Base-by-base conservation (phyloP, 2,113 vertebrate species). In the Antennarius striatus region DNA sequence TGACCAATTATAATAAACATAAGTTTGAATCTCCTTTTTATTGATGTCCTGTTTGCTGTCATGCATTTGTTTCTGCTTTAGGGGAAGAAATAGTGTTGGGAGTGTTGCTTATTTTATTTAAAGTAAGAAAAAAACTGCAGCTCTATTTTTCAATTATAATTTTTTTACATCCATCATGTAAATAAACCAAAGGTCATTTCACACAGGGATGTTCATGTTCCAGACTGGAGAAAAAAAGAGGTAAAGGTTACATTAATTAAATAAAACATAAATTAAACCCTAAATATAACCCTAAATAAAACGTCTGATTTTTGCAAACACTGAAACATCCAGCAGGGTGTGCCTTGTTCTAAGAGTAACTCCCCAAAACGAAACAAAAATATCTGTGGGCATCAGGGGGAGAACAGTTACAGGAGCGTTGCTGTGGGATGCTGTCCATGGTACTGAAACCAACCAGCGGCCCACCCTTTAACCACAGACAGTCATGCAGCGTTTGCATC, bases 401-500 rank as follows among this genome's bases (percentile, higher is more conserved):
- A 70, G 62, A 53, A 72, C 53, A n/a, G n/a, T n/a, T n/a, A n/a
- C n/a, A 79, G 59, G 64, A 73, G 68, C n/a, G 14, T 69, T 70
- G 60, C 66, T 53, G 76, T 12, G 64, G 32, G 87, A 61, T 80
- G 88, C 93, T 93, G 90, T 93, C 93, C 91, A 14, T 87, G 92
- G 93, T 93, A 39, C 92, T 93, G 92, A 93, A 89, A 80, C 56
- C 72, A 82, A 71, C 57, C 73, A 60, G 80, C 80, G 86, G 86
- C 83, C 87, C 85, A 88, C 88, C 83, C 77, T 77, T 43, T 72
- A 68, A 88, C 79, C 77, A 86, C 78, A 86, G 58, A 49, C 14
- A 16, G 8, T 52, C 45, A 12, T 58, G 30, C 36, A 59, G 40
- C 40, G 11, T 12, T 65, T 45, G 62, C 68, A 62, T 5, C 63